These are phyloP conservation scores for Callosobruchus maculatus DNA, from an alignment of 2,888 invertebrate genomes.

Conservation along the genomic window DNA sequence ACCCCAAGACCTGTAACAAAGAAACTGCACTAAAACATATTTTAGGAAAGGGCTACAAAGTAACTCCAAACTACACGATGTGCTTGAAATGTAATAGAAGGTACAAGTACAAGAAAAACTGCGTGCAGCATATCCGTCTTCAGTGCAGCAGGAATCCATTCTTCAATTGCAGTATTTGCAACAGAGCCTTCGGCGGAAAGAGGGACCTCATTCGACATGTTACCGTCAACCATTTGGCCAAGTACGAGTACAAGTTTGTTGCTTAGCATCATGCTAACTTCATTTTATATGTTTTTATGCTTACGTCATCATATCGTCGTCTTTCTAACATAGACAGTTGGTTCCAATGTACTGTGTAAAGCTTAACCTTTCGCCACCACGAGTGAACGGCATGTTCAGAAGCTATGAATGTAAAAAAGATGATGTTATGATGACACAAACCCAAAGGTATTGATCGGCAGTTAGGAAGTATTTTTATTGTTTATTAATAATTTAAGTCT, in stretches of 20 bases:
- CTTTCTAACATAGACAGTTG: too few species aligned
- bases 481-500: too few species aligned
- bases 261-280: not conserved
- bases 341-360: too few species aligned
- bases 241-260: not conserved
- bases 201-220: constrained; percentile 54
- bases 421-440: too few species aligned
- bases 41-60: constrained; percentile 8
- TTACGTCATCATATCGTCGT: too few species aligned
- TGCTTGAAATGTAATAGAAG: constrained; percentile 16
- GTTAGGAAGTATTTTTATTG: too few species aligned
- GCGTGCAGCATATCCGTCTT: constrained; percentile 15
- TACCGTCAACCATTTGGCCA: constrained; percentile 12
- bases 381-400: too few species aligned
- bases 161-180: constrained; percentile 47
- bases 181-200: constrained; percentile 55
- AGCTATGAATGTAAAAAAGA: too few species aligned
- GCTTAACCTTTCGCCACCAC: too few species aligned
- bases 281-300: not conserved
- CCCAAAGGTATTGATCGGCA: too few species aligned
- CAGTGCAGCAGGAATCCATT: constrained; percentile 52
- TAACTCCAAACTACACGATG: constrained; percentile 14
- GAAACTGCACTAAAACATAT: not conserved
- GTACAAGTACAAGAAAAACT: constrained; percentile 20
- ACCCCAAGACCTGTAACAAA: not conserved